Base-by-base conservation (phyloP, 2,888 invertebrate species). In the Thera obeliscata region DNA sequence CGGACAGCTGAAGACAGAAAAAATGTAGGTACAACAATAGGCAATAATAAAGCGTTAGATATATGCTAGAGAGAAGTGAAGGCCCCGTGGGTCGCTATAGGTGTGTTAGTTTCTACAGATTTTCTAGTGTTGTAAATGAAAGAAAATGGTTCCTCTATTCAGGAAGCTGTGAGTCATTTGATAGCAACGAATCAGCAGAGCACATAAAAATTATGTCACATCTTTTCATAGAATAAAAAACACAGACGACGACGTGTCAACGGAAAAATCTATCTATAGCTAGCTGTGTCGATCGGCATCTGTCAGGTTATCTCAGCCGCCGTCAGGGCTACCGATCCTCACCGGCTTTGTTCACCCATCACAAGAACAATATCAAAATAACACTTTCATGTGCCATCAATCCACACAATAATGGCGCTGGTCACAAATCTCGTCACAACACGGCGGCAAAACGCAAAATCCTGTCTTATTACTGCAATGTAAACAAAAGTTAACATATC, bases 281-380 rank as follows among this genome's bases (percentile, higher is more conserved):
- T 46, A 46, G 9, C 9, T 46, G 9, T 46, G 65, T 65, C 48
- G 36, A 46, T 64, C 50, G 61, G n/a, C 57, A 52, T 22, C 49
- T 61, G 68, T 66, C 64, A 43, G 6, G 5, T 8, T 22, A 69
- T 35, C 33, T 35, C 57, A 49, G 3, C 50, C 50, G 36, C 43
- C 52, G 76, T 78, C 78, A 71, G 43, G 55, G 56, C 38, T 56
- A 66, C 57, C 48, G 76, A 74, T 74, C 76, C 81, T 77, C 76
- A 71, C 74, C 70, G 75, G 76, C 82, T 79, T 80, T 81, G 80
- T 81, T 77, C 74, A 77, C 77, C 78, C 77, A 79, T 81, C 79
- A 77, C 78, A 79, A 81, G 77, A 79, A 81, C 76, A 81, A 83
- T 75, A 82, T 86, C 74, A 80, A 86, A 86, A 86, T 86, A 86